Conservation (phyloP, 2,113 vertebrate genomes). For the Macrotus californicus region DNA sequence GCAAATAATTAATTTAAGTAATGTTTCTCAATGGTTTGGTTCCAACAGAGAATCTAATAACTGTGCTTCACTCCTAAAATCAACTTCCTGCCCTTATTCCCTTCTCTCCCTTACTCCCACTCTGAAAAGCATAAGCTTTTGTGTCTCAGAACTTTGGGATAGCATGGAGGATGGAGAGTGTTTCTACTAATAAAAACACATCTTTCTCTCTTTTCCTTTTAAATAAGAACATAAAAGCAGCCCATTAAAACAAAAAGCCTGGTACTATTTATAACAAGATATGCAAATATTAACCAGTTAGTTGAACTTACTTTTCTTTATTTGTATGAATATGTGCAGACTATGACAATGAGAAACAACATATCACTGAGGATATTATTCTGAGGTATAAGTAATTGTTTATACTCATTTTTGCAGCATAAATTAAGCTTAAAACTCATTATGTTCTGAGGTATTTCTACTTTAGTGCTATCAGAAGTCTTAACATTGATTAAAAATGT, state of each 20-base stretch:
- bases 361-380: not conserved
- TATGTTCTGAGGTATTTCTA: slow-evolving; percentile 25
- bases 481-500: slow-evolving; percentile 19
- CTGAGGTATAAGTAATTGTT: not conserved
- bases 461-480: slow-evolving; percentile 3
- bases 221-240: not conserved
- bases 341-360: not conserved
- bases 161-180: not conserved
- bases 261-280: not conserved
- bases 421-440: not conserved
- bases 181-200: not conserved
- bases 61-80: not conserved
- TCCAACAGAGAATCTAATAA: not conserved
- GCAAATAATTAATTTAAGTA: not conserved
- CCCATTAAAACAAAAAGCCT: not conserved
- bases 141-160: not conserved
- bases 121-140: not conserved
- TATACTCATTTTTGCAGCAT: not conserved
- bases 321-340: not conserved
- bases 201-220: slow-evolving; percentile 1
- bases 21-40: slow-evolving; percentile 5
- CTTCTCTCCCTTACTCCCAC: not conserved
- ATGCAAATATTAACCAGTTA: not conserved
- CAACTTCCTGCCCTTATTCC: not conserved
- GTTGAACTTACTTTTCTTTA: not conserved